Evolutionary conservation across 2,113 vertebrate genomes (phyloP), one percentile per base, ranked within the genome.

Genomic region (Riparia riparia): DNA sequence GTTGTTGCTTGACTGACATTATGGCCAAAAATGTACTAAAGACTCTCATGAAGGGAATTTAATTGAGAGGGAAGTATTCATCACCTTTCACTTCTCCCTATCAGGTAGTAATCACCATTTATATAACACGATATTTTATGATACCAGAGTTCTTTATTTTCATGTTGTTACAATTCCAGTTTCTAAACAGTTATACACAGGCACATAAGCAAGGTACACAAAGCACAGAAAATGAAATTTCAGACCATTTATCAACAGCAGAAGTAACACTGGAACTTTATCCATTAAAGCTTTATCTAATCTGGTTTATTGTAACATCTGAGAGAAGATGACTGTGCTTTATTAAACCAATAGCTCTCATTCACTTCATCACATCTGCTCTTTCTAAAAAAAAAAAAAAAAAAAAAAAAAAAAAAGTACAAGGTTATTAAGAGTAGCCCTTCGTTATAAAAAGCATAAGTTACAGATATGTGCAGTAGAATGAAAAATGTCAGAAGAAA

Each of bases 291-390:
- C 31, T 82, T 81, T 96, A 88, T 95, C 90, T 97, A 96, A 96
- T 95, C 94, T 93, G 80, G 82, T 90, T 97, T 96, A 91, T 94
- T 97, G 92, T 90, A 95, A 95, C 96, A 96, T 96, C 96, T 95
- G 82, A 97, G 71, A 72, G 95, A 95, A 96, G 91, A 95, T 92
- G 93, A 95, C 89, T 94, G 86, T 86, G 78, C 81, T 96, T 97
- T 97, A 96, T 97, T 96, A 97, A 97, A 97, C 92, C 93, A 93
- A 96, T 82, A 94, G 95, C 84, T 97, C 96, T 96, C 90, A 79
- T 97, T 96, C 97, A 97, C 96, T 97, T 97, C 93, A 94, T 95
- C 90, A 97, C 96, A 97, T 97, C 97, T 97, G 95, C 92, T 97
- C 39, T 95, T 95, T 83, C 85, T 90, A 79, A 96, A 89, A 94